Conservation (phyloP, 2,888 invertebrate genomes). For the Leucozona laternaria region DNA sequence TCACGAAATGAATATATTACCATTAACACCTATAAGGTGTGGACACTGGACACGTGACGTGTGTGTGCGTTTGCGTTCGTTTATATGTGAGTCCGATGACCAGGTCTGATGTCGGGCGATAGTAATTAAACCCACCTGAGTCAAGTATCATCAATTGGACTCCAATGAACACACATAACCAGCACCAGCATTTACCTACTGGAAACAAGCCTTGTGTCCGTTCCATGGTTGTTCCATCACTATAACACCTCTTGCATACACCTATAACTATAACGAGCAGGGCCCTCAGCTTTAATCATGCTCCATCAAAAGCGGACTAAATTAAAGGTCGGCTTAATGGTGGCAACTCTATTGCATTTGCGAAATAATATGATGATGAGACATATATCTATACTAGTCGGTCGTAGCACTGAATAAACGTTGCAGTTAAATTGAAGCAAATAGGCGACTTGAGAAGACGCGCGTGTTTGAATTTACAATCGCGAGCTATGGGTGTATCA, state of each 20-base stretch:
- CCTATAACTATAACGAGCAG: constrained; percentile 40
- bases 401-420: constrained; percentile 47
- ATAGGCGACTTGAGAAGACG: constrained; percentile 18
- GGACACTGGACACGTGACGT: constrained; percentile 40
- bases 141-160: constrained; percentile 71
- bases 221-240: constrained; percentile 1
- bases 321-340: constrained; percentile 69
- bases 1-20: constrained; percentile 73
- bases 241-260: constrained; percentile 55
- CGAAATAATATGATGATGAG: constrained; percentile 55
- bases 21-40: constrained; percentile 75
- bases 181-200: constrained; percentile 20
- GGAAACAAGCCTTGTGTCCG: constrained; percentile 25
- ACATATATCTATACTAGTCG: constrained; percentile 1
- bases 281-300: constrained; percentile 60
- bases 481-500: not conserved
- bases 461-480: constrained; percentile 28
- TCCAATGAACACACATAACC: constrained; percentile 58
- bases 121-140: constrained; percentile 71
- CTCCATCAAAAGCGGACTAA: constrained; percentile 64
- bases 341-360: constrained; percentile 1
- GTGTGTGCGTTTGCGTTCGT: constrained; percentile 32
- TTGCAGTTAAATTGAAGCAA: constrained; percentile 57
- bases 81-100: constrained; percentile 13
- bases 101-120: constrained; percentile 16